Base-by-base conservation (phyloP, 2,113 vertebrate genomes). In the Corythaeola cristata region DNA sequence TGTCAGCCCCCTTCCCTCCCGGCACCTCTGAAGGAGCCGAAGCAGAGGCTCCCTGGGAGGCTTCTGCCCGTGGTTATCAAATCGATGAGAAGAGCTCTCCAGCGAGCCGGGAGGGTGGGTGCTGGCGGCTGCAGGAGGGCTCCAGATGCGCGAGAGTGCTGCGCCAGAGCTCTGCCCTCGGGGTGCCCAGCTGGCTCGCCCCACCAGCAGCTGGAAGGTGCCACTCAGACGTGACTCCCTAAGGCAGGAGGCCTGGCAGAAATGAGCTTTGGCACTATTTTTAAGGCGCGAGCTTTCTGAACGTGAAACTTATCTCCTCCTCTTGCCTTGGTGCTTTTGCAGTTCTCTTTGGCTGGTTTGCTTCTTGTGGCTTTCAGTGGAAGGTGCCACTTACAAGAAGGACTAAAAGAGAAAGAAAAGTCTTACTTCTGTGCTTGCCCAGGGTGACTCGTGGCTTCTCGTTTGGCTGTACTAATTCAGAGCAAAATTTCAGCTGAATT, bases 131-230 rank as follows among this genome's bases (percentile, higher is more conserved):
- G 68, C 73, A 21, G 67, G 66, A 82, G 69, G 45, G 69, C 72
- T 96, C 87, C 95, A 96, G 91, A 97, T 98, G 96, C 94, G 96
- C 4, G 11, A 77, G 74, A 95, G 32, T 67, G 66, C 94, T 77
- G 85, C 50, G 56, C 55, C 0, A 14, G n/a, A 33, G 88, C 45
- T 37, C 5, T 72, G 50, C 73, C 80, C 60, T 11, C 0, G 3
- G 63, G 90, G 35, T 75, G 35, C 52, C 15, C 37, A 27, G 56
- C 74, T 3, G 2, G 53, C 62, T 85, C 3, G 3, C 18, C n/a
- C 66, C 0, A 3, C 77, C 6, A 8, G 89, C 91, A 18, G 52
- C 96, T 91, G 86, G 62, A 88, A 81, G 56, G 74, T 17, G 6
- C 56, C 0, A 4, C 80, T 97, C 72, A 45, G 67, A 81, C 28